Percentiles rank a stretch among this genome's conserved stretches.
Evolutionary conservation across 2,113 vertebrate genomes (phyloP).

Genomic region (Elephas maximus): DNA sequence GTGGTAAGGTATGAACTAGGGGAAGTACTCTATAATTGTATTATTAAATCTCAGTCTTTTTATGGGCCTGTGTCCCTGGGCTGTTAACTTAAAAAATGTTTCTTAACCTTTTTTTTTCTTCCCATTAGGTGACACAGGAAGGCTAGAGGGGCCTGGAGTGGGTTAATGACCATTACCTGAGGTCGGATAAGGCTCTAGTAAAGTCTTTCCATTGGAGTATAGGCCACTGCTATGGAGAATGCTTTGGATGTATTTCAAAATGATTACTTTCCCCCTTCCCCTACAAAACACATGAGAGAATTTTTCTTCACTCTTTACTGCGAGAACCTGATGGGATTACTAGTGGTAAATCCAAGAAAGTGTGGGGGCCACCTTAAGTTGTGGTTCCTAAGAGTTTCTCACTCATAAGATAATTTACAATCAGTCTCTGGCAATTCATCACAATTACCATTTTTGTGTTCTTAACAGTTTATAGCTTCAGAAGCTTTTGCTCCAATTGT

Average conservation of each 20-base stretch:
- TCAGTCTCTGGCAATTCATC: background rate
- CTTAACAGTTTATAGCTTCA: background rate
- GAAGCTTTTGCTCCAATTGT: background rate
- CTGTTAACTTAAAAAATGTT: background rate
- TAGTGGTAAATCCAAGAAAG: background rate
- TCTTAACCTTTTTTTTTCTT: background rate
- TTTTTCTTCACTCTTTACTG: background rate
- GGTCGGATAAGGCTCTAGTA: too few species aligned
- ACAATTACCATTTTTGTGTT: background rate
- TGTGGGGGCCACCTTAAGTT: background rate
- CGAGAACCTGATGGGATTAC: background rate
- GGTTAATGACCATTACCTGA: background rate
- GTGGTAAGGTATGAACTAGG: background rate
- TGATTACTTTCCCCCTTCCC: background rate
- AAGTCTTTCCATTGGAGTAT: background rate
- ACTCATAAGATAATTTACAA: background rate
- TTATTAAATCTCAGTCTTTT: background rate
- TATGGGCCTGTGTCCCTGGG: background rate
- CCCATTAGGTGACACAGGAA: background rate
- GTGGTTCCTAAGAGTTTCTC: background rate
- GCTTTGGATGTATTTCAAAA: background rate
- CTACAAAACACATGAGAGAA: background rate
- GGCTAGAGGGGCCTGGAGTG: background rate
- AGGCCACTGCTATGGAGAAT: background rate
- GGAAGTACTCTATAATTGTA: background rate